Conservation (phyloP, 2,888 invertebrate species). For the Clusia tigrina region DNA sequence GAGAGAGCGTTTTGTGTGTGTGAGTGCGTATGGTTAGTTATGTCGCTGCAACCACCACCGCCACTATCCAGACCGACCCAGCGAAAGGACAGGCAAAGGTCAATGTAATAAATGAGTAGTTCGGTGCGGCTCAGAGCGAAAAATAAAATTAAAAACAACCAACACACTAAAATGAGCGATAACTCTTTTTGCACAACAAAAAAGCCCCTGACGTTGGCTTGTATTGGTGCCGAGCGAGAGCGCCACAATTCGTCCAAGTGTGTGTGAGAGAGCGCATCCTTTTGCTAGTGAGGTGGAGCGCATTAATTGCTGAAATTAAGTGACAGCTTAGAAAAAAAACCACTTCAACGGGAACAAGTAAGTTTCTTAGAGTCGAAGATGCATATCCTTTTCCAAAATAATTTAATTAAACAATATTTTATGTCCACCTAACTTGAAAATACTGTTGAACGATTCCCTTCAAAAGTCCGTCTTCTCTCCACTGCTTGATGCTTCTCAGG, state of each 20-base stretch:
- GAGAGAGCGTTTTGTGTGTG: background rate
- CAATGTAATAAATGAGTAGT: conserved; percentile 20
- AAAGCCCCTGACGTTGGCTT: no score
- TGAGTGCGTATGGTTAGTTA: background rate
- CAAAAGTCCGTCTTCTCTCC: no score
- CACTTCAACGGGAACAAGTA: no score
- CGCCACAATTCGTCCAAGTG: no score
- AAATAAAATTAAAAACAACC: conserved; percentile 11
- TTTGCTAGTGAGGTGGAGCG: background rate
- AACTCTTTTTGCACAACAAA: conserved; percentile 22
- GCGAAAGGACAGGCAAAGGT: conserved; percentile 20
- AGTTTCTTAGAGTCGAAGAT: no score
- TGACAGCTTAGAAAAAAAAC: background rate
- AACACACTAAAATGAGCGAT: conserved; percentile 21
- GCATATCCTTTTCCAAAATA: no score
- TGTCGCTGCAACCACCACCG: background rate
- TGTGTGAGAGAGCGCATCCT: no score
- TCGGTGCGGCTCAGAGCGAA: background rate
- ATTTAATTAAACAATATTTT: no score
- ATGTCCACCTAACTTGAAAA: no score
- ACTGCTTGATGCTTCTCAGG: no score
- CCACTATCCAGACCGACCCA: background rate
- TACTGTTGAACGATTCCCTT: no score
- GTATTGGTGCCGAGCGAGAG: background rate
- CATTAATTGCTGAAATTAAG: background rate